Percentiles rank a stretch among this genome's conserved stretches.
These are phyloP conservation scores for Miichthys miiuy DNA, from an alignment of 2,797 vertebrate species.

Conservation along the genomic window DNA sequence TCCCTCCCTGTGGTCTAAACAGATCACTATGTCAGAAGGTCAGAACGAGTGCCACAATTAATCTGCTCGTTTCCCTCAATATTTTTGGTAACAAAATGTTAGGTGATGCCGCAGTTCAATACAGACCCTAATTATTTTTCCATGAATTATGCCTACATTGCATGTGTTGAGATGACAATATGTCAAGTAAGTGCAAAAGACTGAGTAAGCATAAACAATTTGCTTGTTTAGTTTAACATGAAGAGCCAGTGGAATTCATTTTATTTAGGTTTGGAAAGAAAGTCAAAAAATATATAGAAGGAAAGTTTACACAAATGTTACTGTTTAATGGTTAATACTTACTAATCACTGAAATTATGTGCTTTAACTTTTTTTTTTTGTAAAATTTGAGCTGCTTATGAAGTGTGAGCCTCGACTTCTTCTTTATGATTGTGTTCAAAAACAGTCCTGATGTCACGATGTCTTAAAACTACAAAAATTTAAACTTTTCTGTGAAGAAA, in stretches of 20 bases:
- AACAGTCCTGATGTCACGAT: not conserved
- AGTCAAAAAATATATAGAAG: not conserved
- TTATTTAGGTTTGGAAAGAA: not conserved
- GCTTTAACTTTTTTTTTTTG: not conserved
- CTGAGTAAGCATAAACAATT: not conserved
- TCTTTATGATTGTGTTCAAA: not conserved
- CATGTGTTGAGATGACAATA: constrained; percentile 19
- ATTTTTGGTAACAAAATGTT: constrained; percentile 48
- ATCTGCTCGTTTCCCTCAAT: constrained; percentile 59
- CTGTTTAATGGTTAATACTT: not conserved
- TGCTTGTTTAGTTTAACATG: not conserved
- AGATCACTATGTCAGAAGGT: constrained; percentile 71
- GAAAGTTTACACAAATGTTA: not conserved
- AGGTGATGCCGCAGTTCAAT: constrained; percentile 42
- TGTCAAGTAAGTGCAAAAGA: constrained; percentile 13
- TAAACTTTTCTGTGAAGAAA: not conserved
- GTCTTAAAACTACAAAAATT: not conserved
- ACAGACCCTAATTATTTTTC: constrained; percentile 15
- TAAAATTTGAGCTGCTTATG: not conserved
- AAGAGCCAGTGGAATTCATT: not conserved
- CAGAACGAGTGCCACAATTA: constrained; percentile 62
- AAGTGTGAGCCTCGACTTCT: not conserved
- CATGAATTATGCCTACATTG: constrained; percentile 20
- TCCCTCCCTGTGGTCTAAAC: constrained; percentile 69
- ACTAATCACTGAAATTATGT: not conserved